Evolutionary conservation across 64 coral and sea anemone species (phyloP).

Genomic region (Montipora sp.): DNA sequence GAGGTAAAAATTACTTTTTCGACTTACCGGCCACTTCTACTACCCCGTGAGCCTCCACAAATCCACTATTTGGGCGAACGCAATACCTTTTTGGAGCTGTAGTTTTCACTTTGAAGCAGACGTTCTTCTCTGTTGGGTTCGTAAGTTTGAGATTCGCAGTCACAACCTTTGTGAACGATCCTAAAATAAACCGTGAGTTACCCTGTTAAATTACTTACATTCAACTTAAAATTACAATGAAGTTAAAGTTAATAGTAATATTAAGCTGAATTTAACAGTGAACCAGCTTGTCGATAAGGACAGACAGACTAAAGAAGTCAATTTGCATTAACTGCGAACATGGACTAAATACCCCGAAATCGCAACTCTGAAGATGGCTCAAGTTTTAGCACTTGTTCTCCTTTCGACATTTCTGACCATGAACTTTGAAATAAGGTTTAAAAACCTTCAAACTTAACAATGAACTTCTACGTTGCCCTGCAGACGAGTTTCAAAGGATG

Average conservation of each 20-base stretch:
- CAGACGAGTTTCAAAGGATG: no score
- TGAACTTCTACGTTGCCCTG: background rate
- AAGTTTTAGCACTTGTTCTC: conserved; percentile 94
- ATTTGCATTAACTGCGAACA: background rate
- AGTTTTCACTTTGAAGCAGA: conserved; percentile 99
- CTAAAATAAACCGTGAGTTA: conserved; percentile 47
- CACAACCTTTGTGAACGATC: conserved; percentile 92
- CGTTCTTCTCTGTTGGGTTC: conserved; percentile 88
- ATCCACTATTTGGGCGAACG: conserved; percentile 96
- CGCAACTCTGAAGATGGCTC: conserved; percentile 85
- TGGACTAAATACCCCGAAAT: conserved; percentile 83
- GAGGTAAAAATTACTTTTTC: background rate
- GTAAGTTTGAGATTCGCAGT: conserved; percentile 89
- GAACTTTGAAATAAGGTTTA: conserved; percentile 35
- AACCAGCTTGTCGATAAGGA: no score
- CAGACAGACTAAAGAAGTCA: background rate
- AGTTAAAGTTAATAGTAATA: background rate
- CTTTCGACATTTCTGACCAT: conserved; percentile 89
- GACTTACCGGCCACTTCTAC: conserved; percentile 94
- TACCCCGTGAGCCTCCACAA: conserved; percentile 73
- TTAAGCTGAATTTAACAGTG: background rate
- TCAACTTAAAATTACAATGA: background rate
- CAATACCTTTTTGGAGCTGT: conserved; percentile 97
- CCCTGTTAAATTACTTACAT: conserved; percentile 21
- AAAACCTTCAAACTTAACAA: conserved; percentile 49